Conservation (phyloP, 2,113 vertebrate species). For the Brienomyrus brachyistius region DNA sequence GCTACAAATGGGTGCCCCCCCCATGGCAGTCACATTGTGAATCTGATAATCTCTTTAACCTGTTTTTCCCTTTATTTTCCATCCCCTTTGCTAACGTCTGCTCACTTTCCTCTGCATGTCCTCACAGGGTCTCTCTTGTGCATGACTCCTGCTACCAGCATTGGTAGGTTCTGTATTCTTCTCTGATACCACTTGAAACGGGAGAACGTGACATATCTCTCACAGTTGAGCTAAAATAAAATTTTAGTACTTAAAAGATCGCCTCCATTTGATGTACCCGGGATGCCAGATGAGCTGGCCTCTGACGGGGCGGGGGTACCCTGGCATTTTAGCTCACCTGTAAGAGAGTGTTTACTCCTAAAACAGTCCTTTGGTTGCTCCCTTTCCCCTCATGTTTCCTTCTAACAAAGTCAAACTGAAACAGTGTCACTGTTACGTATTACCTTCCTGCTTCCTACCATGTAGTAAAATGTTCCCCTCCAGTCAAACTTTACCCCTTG, state of each 20-base stretch:
- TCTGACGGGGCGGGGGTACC: conserved; percentile 9
- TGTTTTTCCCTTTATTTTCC: conserved; percentile 31
- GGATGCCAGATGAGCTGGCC: background rate
- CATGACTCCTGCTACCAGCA: conserved; percentile 99
- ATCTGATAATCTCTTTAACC: conserved; percentile 4
- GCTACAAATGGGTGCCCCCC: background rate
- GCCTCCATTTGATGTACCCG: conserved; percentile 31
- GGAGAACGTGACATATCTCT: conserved; percentile 24
- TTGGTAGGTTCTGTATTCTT: conserved; percentile 87
- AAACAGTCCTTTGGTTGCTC: background rate
- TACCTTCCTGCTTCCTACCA: background rate
- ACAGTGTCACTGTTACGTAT: conserved; percentile 12
- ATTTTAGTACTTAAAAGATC: conserved; percentile 29
- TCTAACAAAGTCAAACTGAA: background rate
- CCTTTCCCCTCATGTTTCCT: conserved; percentile 18
- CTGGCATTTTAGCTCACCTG: conserved; percentile 39
- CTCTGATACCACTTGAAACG: conserved; percentile 1
- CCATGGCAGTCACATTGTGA: background rate
- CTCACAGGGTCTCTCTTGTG: conserved; percentile 98
- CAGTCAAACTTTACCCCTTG: background rate
- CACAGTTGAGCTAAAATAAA: conserved; percentile 47
- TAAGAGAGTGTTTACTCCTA: conserved; percentile 27
- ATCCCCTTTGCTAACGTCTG: conserved; percentile 44
- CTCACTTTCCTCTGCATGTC: conserved; percentile 64
- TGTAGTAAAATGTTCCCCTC: background rate